Evolutionary conservation across 1,140 invertebrate species (phyloP).

Genomic region (Conus betulinus): DNA sequence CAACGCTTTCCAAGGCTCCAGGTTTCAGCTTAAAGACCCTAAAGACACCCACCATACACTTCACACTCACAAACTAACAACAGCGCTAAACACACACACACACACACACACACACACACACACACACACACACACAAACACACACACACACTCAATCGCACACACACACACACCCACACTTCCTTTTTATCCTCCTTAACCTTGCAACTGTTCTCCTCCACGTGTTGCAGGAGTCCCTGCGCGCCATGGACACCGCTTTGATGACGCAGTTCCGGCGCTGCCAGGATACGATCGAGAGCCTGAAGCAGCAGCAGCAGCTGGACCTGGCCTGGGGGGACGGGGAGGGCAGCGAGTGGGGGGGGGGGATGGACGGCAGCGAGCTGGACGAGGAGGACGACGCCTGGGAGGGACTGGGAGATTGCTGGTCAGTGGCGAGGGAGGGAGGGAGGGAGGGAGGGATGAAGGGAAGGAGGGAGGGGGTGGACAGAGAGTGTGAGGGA

Average conservation of each 20-base stretch:
- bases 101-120: not conserved
- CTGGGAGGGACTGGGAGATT: constrained; percentile 46
- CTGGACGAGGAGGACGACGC: constrained; percentile 31
- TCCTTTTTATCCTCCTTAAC: not conserved
- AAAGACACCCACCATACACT: too few relatives aligned
- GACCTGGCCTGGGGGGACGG: constrained; percentile 24
- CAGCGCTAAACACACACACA: too few relatives aligned
- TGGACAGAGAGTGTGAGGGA: too few relatives aligned
- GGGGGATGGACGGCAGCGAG: constrained; percentile 38
- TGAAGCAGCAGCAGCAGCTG: constrained; percentile 38
- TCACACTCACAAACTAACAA: too few relatives aligned
- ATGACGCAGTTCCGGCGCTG: constrained; percentile 45
- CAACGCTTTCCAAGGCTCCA: too few relatives aligned
- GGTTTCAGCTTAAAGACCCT: too few relatives aligned
- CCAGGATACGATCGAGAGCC: constrained; percentile 44
- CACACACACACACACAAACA: not conserved
- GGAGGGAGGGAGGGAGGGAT: too few relatives aligned
- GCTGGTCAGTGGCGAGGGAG: constrained; percentile 21
- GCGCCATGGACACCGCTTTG: constrained; percentile 38
- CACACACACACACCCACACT: not conserved
- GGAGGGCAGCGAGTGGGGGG: constrained; percentile 26
- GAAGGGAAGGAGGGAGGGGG: too few relatives aligned
- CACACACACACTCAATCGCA: too few relatives aligned
- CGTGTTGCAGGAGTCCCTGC: constrained; percentile 28
- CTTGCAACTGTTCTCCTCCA: not conserved